phyloP scores from a whole-genome alignment of 2,888 invertebrate species.

The Dilophus febrilis region DNA sequence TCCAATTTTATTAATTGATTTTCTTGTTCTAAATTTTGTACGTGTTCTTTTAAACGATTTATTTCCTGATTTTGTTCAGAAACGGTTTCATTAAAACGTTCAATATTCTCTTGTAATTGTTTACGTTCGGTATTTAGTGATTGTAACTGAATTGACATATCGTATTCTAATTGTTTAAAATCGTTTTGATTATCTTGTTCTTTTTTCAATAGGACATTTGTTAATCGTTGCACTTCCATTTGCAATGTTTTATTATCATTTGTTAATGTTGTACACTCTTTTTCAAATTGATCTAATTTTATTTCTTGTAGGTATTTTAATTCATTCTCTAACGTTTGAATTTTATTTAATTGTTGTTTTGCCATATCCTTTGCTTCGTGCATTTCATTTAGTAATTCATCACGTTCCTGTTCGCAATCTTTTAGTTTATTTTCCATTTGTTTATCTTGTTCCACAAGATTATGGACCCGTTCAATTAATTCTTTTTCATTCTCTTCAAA shows the following conservation, averaged over 20 bases:
- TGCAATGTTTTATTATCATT: constrained; percentile 31
- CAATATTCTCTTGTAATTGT: constrained; percentile 38
- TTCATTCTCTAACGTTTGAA: constrained; percentile 32
- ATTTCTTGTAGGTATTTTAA: constrained; percentile 26
- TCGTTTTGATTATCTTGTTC: constrained; percentile 28
- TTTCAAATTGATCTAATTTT: constrained; percentile 28
- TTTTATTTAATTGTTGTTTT: constrained; percentile 31
- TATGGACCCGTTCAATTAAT: constrained; percentile 41
- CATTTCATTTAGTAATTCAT: constrained; percentile 33
- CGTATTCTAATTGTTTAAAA: constrained; percentile 34
- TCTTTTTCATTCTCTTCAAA: constrained; percentile 44
- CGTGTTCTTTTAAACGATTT: constrained; percentile 19
- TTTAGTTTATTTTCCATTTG: constrained; percentile 40
- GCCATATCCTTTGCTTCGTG: constrained; percentile 35
- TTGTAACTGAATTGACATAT: constrained; percentile 30
- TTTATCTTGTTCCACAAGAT: constrained; percentile 44
- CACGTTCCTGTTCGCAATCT: constrained; percentile 36
- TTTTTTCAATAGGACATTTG: constrained; percentile 28
- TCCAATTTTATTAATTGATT: constrained; percentile 19
- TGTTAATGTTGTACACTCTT: constrained; percentile 28
- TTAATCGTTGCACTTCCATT: constrained; percentile 32
- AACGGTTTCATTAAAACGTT: constrained; percentile 39
- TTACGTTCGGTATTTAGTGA: constrained; percentile 20
- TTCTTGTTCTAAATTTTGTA: constrained; percentile 19
- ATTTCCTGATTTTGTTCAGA: constrained; percentile 37